Percentiles rank a stretch among this genome's conserved stretches.
Conservation (phyloP, 2,888 invertebrate genomes). For the Cosmia trapezina region DNA sequence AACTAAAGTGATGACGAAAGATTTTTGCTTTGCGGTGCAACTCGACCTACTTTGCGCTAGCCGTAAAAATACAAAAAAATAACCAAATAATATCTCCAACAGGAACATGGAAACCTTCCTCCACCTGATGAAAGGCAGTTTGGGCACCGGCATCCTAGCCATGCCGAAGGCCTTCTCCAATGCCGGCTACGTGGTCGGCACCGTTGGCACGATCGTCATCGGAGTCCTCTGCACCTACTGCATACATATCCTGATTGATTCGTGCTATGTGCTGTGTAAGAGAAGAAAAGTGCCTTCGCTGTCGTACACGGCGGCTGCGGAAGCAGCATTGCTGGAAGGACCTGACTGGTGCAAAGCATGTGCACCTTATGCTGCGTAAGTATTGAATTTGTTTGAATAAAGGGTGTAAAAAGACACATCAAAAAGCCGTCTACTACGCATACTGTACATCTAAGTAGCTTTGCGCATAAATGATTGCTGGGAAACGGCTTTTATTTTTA, state of each 20-base stretch:
- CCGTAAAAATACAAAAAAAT: not conserved
- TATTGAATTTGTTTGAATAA: slow-evolving; percentile 51
- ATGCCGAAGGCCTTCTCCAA: slow-evolving; percentile 97
- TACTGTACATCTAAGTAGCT: no score
- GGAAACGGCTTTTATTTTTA: no score
- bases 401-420: no score
- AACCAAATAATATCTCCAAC: slow-evolving; percentile 51
- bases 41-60: not conserved
- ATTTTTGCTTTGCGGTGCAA: no score
- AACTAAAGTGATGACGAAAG: not conserved
- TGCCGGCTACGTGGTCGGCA: slow-evolving; percentile 95
- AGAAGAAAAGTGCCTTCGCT: slow-evolving; percentile 91
- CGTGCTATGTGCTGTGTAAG: slow-evolving; percentile 92
- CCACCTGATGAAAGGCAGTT: slow-evolving; percentile 96
- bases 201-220: slow-evolving; percentile 95
- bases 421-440: no score
- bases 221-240: slow-evolving; percentile 98
- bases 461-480: no score
- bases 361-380: slow-evolving; percentile 93
- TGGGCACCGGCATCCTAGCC: slow-evolving; percentile 97
- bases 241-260: slow-evolving; percentile 95
- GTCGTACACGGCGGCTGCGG: slow-evolving; percentile 95
- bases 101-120: slow-evolving; percentile 95
- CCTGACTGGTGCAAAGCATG: slow-evolving; percentile 92
- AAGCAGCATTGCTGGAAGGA: slow-evolving; percentile 94